Base-by-base conservation (phyloP, 1,140 invertebrate species). In the Drosophila jambulina region DNA sequence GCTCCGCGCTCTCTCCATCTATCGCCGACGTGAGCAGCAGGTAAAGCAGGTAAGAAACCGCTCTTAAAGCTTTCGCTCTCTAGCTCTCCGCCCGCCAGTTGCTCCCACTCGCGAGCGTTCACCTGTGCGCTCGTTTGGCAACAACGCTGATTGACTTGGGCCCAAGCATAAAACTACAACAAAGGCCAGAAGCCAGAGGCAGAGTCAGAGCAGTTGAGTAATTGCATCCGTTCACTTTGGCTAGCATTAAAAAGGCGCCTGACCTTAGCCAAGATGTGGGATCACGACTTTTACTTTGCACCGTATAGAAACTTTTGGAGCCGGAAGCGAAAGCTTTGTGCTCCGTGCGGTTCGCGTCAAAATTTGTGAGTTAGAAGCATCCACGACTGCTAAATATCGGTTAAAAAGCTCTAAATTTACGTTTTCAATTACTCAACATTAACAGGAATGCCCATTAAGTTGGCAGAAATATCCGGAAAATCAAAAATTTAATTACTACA, bases 161-260 rank as follows among this genome's bases (percentile, higher is more conserved):
- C 70, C 51, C 67, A 83, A 56, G 70, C 80, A 76, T 84, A 71
- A 82, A 36, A 43, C 60, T 36, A 23, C 15, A 60, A 62, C 58
- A 79, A 81, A 84, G 82, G 82, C 75, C 83, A 83, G 51, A 54
- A 54, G 51, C 32, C 51, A 17, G 32, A 34, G 49, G 6, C 4
- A 34, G 27, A 54, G 32, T 38, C 53, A 23, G 53, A 51, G 53
- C 36, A 60, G 70, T 78, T 74, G 67, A 83, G 81, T 82, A 69
- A 79, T 61, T 88, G 75, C 76, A 83, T 80, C 84, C 83, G 80
- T 77, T 86, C 83, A 86, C 83, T 86, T 86, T 88, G 63, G 49
- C 62, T 34, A 72, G 69, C 70, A 42, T 72, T 71, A 29, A 72
- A 72, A 56, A 56, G 69, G 53, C 68, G 67, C 54, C 68, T 74